Base-by-base conservation (phyloP, 2,888 invertebrate genomes). In the Eilema griseolum region DNA sequence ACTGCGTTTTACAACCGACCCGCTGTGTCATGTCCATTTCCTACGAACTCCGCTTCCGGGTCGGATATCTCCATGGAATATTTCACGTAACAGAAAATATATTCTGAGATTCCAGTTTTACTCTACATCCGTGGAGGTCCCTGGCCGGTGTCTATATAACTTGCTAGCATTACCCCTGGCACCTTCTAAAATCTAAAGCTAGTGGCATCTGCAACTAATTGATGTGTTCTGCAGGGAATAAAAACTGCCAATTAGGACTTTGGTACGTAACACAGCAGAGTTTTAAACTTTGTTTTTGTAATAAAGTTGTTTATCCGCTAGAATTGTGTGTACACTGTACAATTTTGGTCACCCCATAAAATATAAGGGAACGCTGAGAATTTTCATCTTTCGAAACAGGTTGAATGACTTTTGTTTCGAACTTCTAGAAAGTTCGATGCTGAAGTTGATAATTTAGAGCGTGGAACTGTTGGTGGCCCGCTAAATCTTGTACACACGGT, bases 181-280 rank as follows among this genome's bases (percentile, higher is more conserved):
- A 89, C 89, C 88, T 90, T 83, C 87, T 89, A 86, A 90, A 91
- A 89, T 87, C 89, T 88, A 86, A 85, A 88, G 87, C 89, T 84
- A 88, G 90, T 87, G 85, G 86, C 94, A 94, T 89, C 86, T 94
- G 94, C 83, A 84, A 81, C 92, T 93, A 94, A 95, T 94, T 93
- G 93, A 92, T 90, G 90, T 79, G 83, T 83, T 82, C 90, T 82
- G 83, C 41, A 67, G 88, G 85, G 93, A 93, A 93, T 94, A 92
- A 94, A 92, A 93, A 93, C 87, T 85, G 83, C 88, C 85, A 84
- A 92, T 93, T 94, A 93, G 73, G 71, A 72, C 61, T 73, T 37
- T 64, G 63, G 72, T 74, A 69, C 82, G 77, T 82, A 74, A 37
- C 33, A 56, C 52, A 66, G 28, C 24, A 10, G 28, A 66, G 41